Base-by-base conservation (phyloP, 2,113 vertebrate genomes). In the Sapayoa aenigma region DNA sequence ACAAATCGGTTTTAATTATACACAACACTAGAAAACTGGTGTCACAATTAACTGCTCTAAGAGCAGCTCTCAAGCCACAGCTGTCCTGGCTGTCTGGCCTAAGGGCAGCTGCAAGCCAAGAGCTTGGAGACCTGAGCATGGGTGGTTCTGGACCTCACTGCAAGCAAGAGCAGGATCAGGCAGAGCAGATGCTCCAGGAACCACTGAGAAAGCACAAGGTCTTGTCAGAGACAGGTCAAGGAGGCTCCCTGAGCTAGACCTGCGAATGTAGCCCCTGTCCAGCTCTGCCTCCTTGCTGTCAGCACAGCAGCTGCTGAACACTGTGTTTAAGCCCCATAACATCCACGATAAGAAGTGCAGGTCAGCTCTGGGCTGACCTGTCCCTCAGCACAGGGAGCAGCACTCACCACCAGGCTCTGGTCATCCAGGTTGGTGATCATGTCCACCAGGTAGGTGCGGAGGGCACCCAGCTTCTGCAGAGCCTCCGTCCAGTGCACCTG, bases 401-500 rank as follows among this genome's bases (percentile, higher is more conserved):
- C 5, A 97, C 99, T 99, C 96, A 99, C 99, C 98, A 98, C 98
- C 86, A 99, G 96, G 95, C 96, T 97, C 79, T 97, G 63, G 78
- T 99, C 99, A 1, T 98, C 97, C 68, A 97, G 94, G 75, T 98
- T 97, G 46, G 99, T 99, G 81, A 99, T 98, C 65, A 92, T 92
- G 92, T 98, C 98, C 97, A 99, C 99, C 96, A 99, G 97, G 89
- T 97, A 91, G 50, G 97, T 97, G 47, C 99, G 98, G 44, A 99
- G 98, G 47, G 96, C 86, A 15, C 97, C 90, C 33, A 99, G 98
- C 72, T 97, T 98, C 53, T 95, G 94, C 90, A 99, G 56, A 1
- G 98, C 98, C 84, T 99, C 98, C 0, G 92, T 95, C 99, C 99
- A 99, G 98, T 99, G 99, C 25, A 95, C 98, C 42, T 72, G 97